Percentiles rank a stretch among this genome's conserved stretches.
phyloP scores from a whole-genome alignment of 2,888 invertebrate species.

The Tetragonula carbonaria region DNA sequence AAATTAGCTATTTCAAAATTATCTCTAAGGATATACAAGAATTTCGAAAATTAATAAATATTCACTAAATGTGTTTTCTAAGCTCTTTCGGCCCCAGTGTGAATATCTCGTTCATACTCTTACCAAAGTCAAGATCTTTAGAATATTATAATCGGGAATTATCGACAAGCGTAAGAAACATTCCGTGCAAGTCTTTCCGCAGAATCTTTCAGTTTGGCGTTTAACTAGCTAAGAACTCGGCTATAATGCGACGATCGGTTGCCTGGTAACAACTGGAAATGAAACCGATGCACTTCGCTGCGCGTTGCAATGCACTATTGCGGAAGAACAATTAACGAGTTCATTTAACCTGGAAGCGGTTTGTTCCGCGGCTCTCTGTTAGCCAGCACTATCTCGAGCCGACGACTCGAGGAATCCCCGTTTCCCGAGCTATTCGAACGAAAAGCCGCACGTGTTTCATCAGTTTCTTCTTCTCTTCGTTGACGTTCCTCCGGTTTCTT shows the following conservation, averaged over 20 bases:
- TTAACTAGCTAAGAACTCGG: not conserved
- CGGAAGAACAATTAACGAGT: conserved; percentile 63
- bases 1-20: too few species aligned
- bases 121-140: too few species aligned
- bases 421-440: conserved; percentile 31
- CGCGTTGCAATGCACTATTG: conserved; percentile 41
- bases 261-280: conserved; percentile 48
- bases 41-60: too few species aligned
- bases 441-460: conserved; percentile 43
- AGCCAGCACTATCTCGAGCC: conserved; percentile 14
- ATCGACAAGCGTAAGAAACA: too few species aligned
- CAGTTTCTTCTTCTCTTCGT: conserved; percentile 9
- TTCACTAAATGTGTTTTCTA: too few species aligned
- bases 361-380: conserved; percentile 47
- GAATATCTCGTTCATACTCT: too few species aligned
- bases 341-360: conserved; percentile 54
- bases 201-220: too few species aligned
- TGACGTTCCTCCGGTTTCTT: conserved; percentile 37
- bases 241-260: conserved; percentile 17
- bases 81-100: too few species aligned
- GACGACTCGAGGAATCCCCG: conserved; percentile 32
- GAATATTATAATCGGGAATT: too few species aligned
- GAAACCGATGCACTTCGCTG: conserved; percentile 46
- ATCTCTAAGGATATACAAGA: too few species aligned
- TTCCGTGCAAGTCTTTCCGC: too few species aligned